Percentiles rank a stretch among this genome's conserved stretches.
Evolutionary conservation across 2,797 vertebrate species (phyloP).

Genomic region (Peromyscus melanophrys): DNA sequence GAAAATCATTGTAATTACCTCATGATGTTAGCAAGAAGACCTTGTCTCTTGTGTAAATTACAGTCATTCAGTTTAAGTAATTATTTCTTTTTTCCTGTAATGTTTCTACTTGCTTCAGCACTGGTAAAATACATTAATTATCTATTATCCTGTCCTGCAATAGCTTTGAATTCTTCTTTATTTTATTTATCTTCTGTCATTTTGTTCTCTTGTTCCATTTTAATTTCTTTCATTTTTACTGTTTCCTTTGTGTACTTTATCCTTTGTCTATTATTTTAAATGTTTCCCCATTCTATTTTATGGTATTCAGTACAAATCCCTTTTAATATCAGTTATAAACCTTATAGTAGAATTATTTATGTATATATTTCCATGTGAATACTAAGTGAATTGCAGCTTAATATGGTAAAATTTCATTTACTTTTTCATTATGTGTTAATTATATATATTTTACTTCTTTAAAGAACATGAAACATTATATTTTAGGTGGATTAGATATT

Average conservation of each 20-base stretch:
- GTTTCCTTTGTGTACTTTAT: background rate
- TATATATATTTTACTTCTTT: background rate
- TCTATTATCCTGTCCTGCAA: background rate
- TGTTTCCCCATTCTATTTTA: background rate
- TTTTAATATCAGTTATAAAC: background rate
- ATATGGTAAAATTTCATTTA: background rate
- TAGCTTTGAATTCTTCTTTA: background rate
- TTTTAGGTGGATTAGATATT: background rate
- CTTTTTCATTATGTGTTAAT: background rate
- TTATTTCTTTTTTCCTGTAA: background rate
- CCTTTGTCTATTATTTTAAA: background rate
- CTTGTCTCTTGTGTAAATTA: background rate
- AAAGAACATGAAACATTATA: slow-evolving; percentile 19
- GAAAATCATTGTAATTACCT: slow-evolving; percentile 47
- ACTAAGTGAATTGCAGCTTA: background rate
- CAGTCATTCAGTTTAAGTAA: background rate
- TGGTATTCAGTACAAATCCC: background rate
- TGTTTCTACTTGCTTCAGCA: background rate
- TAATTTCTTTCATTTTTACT: background rate
- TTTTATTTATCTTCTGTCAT: background rate
- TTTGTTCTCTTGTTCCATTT: background rate
- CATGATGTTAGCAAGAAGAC: background rate
- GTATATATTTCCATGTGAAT: background rate
- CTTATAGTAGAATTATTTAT: background rate
- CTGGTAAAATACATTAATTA: background rate